Conservation (phyloP, 2,797 vertebrate genomes). For the Scomberomorus guttatus region DNA sequence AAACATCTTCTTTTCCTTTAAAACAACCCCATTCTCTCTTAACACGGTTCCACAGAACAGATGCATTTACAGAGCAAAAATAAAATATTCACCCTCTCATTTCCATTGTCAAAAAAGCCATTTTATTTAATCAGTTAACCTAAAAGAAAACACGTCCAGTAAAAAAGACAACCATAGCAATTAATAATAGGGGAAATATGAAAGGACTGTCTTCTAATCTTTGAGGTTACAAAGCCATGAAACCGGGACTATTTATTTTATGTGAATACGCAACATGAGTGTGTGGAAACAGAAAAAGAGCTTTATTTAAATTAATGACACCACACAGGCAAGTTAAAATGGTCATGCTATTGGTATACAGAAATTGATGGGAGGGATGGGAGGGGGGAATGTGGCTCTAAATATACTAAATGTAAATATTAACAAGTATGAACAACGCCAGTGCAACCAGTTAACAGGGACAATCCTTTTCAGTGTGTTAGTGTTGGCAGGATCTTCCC, state of each 20-base stretch:
- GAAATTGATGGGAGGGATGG: constrained; percentile 23
- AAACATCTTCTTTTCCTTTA: constrained; percentile 26
- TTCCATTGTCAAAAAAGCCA: constrained; percentile 62
- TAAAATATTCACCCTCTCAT: constrained; percentile 65
- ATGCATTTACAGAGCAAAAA: constrained; percentile 70
- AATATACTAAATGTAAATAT: constrained; percentile 91
- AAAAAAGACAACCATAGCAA: constrained; percentile 72
- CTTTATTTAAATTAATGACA: constrained; percentile 85
- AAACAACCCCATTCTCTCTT: constrained; percentile 16
- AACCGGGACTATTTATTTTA: constrained; percentile 49
- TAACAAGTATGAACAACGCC: constrained; percentile 98
- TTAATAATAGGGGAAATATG: constrained; percentile 46
- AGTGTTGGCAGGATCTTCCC: constrained; percentile 84
- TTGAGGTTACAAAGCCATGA: constrained; percentile 51
- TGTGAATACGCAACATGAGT: constrained; percentile 51
- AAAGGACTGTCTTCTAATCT: constrained; percentile 35
- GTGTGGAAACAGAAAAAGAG: constrained; percentile 67
- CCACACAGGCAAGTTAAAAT: constrained; percentile 90
- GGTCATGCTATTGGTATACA: constrained; percentile 88
- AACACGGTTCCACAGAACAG: constrained; percentile 59
- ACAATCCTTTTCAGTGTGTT: constrained; percentile 90
- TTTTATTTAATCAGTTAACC: constrained; percentile 67
- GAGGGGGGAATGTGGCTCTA: constrained; percentile 84
- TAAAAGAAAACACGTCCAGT: constrained; percentile 72
- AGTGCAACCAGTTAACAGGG: constrained; percentile 96